These are phyloP conservation scores for Chloroceryle amazona DNA, from an alignment of 2,797 vertebrate genomes.

Conservation along the genomic window DNA sequence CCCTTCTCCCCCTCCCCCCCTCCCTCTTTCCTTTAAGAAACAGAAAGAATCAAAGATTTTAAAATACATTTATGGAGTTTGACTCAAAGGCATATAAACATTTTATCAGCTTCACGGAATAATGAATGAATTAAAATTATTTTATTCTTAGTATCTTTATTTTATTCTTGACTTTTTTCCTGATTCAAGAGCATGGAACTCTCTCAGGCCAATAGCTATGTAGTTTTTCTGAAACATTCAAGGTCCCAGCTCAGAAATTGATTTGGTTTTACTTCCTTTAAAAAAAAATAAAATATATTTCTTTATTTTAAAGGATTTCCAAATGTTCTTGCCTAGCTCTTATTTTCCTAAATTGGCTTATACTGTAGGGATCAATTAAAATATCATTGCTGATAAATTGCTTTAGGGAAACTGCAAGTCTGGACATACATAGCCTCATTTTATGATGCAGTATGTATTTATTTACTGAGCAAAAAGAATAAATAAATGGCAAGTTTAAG, in stretches of 20 bases:
- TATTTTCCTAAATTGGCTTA: conserved; percentile 50
- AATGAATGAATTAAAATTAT: background rate
- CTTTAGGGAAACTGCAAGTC: conserved; percentile 30
- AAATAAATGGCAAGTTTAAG: background rate
- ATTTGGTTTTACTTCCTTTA: background rate
- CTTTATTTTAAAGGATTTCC: conserved; percentile 58
- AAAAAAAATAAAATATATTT: background rate
- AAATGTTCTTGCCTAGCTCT: conserved; percentile 12
- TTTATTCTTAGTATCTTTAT: background rate
- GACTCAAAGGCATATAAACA: background rate
- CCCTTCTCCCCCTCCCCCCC: no score
- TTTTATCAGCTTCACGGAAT: background rate
- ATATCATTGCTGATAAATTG: conserved; percentile 57
- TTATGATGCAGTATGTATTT: background rate
- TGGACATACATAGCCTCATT: background rate
- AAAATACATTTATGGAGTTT: background rate
- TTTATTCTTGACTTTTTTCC: background rate
- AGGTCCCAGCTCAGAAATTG: background rate
- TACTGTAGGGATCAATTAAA: conserved; percentile 67
- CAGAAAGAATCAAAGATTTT: no score
- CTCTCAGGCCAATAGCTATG: background rate
- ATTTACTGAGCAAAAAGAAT: background rate
- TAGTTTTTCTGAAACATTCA: background rate
- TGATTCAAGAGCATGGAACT: background rate
- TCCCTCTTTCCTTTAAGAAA: background rate